Evolutionary conservation across 2,888 invertebrate species (phyloP).

Genomic region (Plebejus anna): DNA sequence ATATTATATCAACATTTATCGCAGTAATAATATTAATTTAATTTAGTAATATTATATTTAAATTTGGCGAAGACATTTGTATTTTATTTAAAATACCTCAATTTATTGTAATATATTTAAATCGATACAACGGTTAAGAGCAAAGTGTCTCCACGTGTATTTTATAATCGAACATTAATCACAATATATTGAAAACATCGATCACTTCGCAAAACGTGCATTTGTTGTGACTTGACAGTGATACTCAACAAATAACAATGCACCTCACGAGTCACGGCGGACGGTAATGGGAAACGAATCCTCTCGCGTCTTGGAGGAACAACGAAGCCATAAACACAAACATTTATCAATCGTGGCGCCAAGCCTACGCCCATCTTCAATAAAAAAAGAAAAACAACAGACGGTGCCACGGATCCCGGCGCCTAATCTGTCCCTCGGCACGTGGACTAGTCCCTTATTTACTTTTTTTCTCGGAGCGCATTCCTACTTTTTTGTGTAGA

Average conservation of each 20-base stretch:
- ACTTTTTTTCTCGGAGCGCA: slow-evolving; percentile 59
- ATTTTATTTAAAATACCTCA: background rate
- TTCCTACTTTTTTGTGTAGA: slow-evolving; percentile 42
- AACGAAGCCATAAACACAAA: slow-evolving; percentile 52
- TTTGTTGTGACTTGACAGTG: no score
- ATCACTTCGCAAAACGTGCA: background rate
- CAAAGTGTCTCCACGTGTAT: background rate
- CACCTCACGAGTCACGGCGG: background rate
- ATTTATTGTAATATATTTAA: slow-evolving; percentile 10
- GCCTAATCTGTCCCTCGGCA: slow-evolving; percentile 64
- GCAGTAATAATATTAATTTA: background rate
- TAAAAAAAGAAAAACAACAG: slow-evolving; percentile 49
- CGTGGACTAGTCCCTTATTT: slow-evolving; percentile 52
- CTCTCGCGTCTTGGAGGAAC: slow-evolving; percentile 46
- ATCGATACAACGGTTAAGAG: background rate
- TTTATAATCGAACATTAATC: slow-evolving; percentile 1
- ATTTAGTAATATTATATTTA: background rate
- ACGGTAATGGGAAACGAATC: slow-evolving; percentile 41
- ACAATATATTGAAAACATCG: background rate
- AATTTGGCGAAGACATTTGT: background rate
- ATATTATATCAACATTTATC: background rate
- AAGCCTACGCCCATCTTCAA: slow-evolving; percentile 41
- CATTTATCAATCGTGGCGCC: slow-evolving; percentile 59
- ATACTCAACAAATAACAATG: slow-evolving; percentile 5
- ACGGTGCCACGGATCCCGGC: slow-evolving; percentile 54